Evolutionary conservation across 2,888 invertebrate genomes (phyloP), one percentile per base, ranked within the genome.

Genomic region (Drosophila austrosaltans): DNA sequence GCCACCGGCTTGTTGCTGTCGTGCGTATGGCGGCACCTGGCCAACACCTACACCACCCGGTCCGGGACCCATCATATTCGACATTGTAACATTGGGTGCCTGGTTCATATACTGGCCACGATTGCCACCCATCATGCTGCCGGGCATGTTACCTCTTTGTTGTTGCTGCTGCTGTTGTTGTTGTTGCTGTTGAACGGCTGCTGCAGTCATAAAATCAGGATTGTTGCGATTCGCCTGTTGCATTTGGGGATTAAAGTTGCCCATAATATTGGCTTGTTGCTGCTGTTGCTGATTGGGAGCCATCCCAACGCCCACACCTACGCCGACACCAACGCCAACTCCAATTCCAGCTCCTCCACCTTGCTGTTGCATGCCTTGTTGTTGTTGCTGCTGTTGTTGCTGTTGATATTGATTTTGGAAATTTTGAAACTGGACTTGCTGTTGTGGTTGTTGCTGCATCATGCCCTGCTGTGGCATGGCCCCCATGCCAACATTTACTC

Each of bases 81-180:
- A 95, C 97, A 97, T 97, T 1, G 97, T 96, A 1, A 97, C 97
- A 91, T 97, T 97, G 1, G 97, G 97, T 2, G 96, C 96, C 93
- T 96, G 93, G 90, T 90, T 91, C 89, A 92, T 91, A 63, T 92
- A 92, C 68, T 93, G 92, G 0, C 91, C 90, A 2, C 93, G 89
- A 82, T 91, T 92, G 8, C 89, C 90, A 57, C 89, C 87, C 82
- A 91, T 90, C 89, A 85, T 87, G 16, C 81, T 77, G 12, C 83
- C 77, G 3, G 89, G 87, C 2, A 81, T 82, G 2, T 87, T 87
- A 1, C 90, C 89, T 53, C 90, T 90, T 62, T 80, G 81, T 54
- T 75, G 89, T 22, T 78, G 79, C 53, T 83, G 81, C 61, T 78
- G 88, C 25, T 90, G 91, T 39, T 57, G 56, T n/a, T 53, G 53